A percentile compares a stretch with the other conserved stretches of the same genome.
Evolutionary conservation across 2,888 invertebrate genomes (phyloP).

Genomic region (Azorinus chamasolen): DNA sequence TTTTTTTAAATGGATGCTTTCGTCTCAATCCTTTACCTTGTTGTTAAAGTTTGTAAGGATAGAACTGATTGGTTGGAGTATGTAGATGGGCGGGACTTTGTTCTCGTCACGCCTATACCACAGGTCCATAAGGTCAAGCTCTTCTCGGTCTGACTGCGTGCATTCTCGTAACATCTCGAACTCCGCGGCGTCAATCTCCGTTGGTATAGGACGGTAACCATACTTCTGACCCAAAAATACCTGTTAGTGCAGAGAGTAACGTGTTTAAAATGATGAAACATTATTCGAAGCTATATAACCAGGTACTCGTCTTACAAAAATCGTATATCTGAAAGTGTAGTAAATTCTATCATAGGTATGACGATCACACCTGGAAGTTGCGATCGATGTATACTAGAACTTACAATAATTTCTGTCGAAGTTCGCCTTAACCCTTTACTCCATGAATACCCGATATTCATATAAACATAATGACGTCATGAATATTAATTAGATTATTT

Average conservation of each 20-base stretch:
- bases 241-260: slow-evolving; percentile 85
- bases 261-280: not conserved
- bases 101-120: slow-evolving; percentile 99
- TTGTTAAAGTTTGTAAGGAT: slow-evolving; percentile 99
- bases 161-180: slow-evolving; percentile 95
- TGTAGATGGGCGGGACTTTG: slow-evolving; percentile 97
- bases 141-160: slow-evolving; percentile 88
- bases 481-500: no score
- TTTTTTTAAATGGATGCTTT: no score
- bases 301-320: no score
- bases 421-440: no score
- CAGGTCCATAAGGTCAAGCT: slow-evolving; percentile 94
- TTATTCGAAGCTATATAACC: no score
- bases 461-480: no score
- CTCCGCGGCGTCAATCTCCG: slow-evolving; percentile 95
- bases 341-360: no score
- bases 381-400: no score
- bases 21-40: slow-evolving; percentile 90
- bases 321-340: no score
- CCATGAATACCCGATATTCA: no score
- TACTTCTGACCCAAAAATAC: slow-evolving; percentile 99
- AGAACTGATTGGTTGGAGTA: slow-evolving; percentile 98
- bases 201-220: slow-evolving; percentile 98
- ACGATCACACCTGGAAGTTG: no score
- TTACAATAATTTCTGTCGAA: no score